Conservation (phyloP, 2,113 vertebrate species). For the Tragelaphus buxtoni region DNA sequence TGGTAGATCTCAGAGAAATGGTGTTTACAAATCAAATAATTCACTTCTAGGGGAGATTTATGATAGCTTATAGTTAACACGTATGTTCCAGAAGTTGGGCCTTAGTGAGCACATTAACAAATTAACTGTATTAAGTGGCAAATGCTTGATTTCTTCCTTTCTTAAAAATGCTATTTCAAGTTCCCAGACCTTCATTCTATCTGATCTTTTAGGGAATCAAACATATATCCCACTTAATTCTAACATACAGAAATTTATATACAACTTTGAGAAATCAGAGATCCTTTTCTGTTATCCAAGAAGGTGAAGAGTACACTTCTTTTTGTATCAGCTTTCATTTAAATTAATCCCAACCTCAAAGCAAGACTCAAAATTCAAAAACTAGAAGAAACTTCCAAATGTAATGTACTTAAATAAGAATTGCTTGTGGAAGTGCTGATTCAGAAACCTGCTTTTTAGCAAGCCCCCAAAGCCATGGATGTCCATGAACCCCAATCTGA, state of each 20-base stretch:
- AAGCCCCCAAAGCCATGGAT: background rate
- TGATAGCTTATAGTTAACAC: slow-evolving; percentile 24
- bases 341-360: slow-evolving; percentile 52
- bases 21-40: slow-evolving; percentile 9
- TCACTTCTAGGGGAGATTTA: slow-evolving; percentile 23
- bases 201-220: slow-evolving; percentile 51
- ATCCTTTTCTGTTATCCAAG: background rate
- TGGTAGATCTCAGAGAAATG: slow-evolving; percentile 9
- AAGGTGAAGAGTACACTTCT: slow-evolving; percentile 47
- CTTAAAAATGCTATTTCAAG: slow-evolving; percentile 5
- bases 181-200: background rate
- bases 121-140: slow-evolving; percentile 23
- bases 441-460: background rate
- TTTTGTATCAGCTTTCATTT: slow-evolving; percentile 47
- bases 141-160: slow-evolving; percentile 53
- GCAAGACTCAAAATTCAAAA: slow-evolving; percentile 29
- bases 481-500: background rate
- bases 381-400: background rate
- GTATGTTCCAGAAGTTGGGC: slow-evolving; percentile 2
- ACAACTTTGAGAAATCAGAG: background rate
- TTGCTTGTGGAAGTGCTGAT: background rate
- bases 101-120: background rate
- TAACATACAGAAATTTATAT: slow-evolving; percentile 26
- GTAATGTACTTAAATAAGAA: background rate
- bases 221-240: slow-evolving; percentile 13